A percentile compares a stretch with the other conserved stretches of the same genome.
phyloP scores from a whole-genome alignment of 2,888 invertebrate genomes.

The Drosophila dives region DNA sequence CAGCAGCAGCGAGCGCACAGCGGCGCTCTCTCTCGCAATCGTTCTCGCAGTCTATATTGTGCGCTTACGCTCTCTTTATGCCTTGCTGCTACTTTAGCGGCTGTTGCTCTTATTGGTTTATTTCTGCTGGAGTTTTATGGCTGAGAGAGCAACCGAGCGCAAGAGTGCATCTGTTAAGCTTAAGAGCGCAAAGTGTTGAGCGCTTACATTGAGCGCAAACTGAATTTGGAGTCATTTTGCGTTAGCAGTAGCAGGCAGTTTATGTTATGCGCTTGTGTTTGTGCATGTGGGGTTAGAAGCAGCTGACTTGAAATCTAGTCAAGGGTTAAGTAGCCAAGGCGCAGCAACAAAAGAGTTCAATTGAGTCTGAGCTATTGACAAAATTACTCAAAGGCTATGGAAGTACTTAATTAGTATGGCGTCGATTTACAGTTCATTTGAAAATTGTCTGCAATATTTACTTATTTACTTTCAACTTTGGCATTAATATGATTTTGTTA shows the following conservation, averaged over 20 bases:
- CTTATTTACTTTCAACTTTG: background rate
- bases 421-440: background rate
- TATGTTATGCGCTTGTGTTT: background rate
- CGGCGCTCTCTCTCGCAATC: slow-evolving; percentile 22
- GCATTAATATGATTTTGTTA: background rate
- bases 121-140: slow-evolving; percentile 52
- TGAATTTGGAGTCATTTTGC: slow-evolving; percentile 31
- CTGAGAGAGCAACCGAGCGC: slow-evolving; percentile 8
- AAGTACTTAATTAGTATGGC: slow-evolving; percentile 12
- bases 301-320: slow-evolving; percentile 22
- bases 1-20: slow-evolving; percentile 18
- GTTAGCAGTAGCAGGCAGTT: background rate
- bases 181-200: slow-evolving; percentile 32
- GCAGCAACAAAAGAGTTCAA: slow-evolving; percentile 1
- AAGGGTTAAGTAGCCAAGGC: slow-evolving; percentile 29
- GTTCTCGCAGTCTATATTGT: slow-evolving; percentile 12
- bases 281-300: slow-evolving; percentile 5
- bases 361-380: background rate
- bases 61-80: slow-evolving; percentile 29
- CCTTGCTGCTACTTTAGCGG: slow-evolving; percentile 7
- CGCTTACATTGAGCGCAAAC: slow-evolving; percentile 14
- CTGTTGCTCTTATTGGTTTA: slow-evolving; percentile 65
- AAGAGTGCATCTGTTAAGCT: slow-evolving; percentile 10
- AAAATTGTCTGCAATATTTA: background rate
- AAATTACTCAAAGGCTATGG: slow-evolving; percentile 6